Conservation (phyloP, 1,140 invertebrate genomes). For the Lepidostoma basale region DNA sequence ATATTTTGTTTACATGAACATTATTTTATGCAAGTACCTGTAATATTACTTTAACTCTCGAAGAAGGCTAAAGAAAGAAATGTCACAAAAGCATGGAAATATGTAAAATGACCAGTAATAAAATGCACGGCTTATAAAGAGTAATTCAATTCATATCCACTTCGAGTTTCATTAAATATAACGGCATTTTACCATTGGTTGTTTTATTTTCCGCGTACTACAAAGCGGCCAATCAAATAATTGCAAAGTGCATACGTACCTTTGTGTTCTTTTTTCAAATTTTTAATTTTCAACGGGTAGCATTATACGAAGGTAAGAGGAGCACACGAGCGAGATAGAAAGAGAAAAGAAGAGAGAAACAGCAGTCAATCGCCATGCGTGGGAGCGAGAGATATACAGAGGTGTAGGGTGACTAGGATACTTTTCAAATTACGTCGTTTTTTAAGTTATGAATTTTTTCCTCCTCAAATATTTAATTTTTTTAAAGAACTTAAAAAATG, state of each 20-base stretch:
- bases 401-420: slow-evolving; percentile 24
- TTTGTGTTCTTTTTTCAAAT: slow-evolving; percentile 44
- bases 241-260: slow-evolving; percentile 44
- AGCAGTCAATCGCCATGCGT: slow-evolving; percentile 46
- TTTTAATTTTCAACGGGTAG: slow-evolving; percentile 43
- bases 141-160: no score
- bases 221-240: slow-evolving; percentile 14
- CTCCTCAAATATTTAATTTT: neutral
- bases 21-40: no score
- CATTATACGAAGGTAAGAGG: slow-evolving; percentile 41
- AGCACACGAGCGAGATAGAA: slow-evolving; percentile 44
- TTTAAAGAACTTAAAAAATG: neutral
- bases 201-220: neutral
- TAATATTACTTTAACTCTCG: slow-evolving; percentile 16
- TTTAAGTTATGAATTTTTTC: neutral
- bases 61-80: neutral
- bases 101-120: neutral
- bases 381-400: slow-evolving; percentile 42
- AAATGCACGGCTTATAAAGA: no score
- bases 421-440: slow-evolving; percentile 16
- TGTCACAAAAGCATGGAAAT: neutral
- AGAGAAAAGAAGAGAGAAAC: slow-evolving; percentile 43
- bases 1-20: no score
- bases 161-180: no score
- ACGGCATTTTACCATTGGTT: neutral